Base-by-base conservation (phyloP, 2,888 invertebrate genomes). In the Cenopis cana region DNA sequence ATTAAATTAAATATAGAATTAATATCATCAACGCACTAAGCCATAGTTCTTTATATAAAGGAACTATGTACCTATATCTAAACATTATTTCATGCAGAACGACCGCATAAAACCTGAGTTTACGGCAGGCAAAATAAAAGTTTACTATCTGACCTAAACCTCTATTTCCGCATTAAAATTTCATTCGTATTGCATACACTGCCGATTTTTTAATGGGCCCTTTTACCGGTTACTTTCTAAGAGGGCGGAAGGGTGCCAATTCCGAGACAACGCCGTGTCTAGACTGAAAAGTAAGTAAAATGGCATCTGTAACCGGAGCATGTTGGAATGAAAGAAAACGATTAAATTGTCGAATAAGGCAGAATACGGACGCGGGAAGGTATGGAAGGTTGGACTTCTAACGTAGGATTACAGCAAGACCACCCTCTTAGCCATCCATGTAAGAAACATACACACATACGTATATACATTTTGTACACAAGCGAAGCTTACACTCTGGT, bases 171-270 rank as follows among this genome's bases (percentile, higher is more conserved):
- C 56, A 61, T 67, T 38, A 67, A 61, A 56, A 29, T 66, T 66
- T 65, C 59, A 71, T 9, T 61, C 14, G 61, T 55, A 67, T 61
- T 55, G 71, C 71, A 71, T 61, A 56, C 52, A 49, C 60, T 41
- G 38, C 67, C 67, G 71, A 67, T 67, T 61, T 71, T 71, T 71
- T 71, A 71, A 71, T 70, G 55, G 50, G n/a, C 71, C 20, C 66
- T 41, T 69, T 71, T 66, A 24, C 66, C 54, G 52, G 52, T 65
- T 64, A 50, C 55, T 66, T 69, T 60, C 54, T 65, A 49, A 14
- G 49, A 50, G 64, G 66, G 60, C 61, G 50, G 17, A 14, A 33
- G 61, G 24, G 29, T 33, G 36, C 24, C 49, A 24, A 67, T 71
- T 71, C 71, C 56, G 61, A 70, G 8, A 24, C n/a, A 20, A 50